These are phyloP conservation scores for Cotesia chilonis DNA, from an alignment of 1,140 invertebrate genomes.

Conservation along the genomic window DNA sequence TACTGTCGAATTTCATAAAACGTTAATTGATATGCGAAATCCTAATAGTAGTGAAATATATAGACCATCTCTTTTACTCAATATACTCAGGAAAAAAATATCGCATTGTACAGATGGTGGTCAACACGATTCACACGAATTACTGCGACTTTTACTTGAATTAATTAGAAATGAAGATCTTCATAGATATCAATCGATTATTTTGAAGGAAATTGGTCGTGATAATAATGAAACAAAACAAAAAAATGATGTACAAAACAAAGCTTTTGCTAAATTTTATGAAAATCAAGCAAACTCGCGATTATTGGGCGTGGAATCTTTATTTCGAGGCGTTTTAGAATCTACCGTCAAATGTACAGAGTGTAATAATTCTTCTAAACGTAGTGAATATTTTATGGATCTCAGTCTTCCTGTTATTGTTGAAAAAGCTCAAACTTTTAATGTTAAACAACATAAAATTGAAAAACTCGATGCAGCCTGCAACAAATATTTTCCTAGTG, in stretches of 20 bases:
- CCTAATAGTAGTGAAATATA: slow-evolving; percentile 69
- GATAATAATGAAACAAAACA: slow-evolving; percentile 73
- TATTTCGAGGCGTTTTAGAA: slow-evolving; percentile 89
- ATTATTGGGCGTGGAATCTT: slow-evolving; percentile 77
- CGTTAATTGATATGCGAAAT: slow-evolving; percentile 59
- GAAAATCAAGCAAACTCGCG: slow-evolving; percentile 82
- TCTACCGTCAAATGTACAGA: slow-evolving; percentile 90
- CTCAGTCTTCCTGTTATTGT: slow-evolving; percentile 88
- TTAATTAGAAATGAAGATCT: slow-evolving; percentile 72
- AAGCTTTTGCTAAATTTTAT: slow-evolving; percentile 81
- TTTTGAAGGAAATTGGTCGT: slow-evolving; percentile 76
- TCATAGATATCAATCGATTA: slow-evolving; percentile 79
- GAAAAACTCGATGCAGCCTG: slow-evolving; percentile 43
- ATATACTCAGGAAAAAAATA: slow-evolving; percentile 77
- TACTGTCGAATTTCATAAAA: slow-evolving; percentile 55
- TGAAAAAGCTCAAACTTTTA: slow-evolving; percentile 74
- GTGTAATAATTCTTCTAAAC: slow-evolving; percentile 84
- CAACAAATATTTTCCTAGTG: slow-evolving; percentile 17
- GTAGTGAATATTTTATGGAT: slow-evolving; percentile 93
- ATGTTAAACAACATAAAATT: slow-evolving; percentile 54
- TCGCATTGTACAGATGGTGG: slow-evolving; percentile 91
- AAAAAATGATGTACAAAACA: slow-evolving; percentile 77
- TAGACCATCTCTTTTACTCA: slow-evolving; percentile 78
- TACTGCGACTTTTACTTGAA: slow-evolving; percentile 89
- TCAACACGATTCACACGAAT: slow-evolving; percentile 96